Evolutionary conservation across 2,113 vertebrate genomes (phyloP).

Genomic region (Camelus bactrianus): DNA sequence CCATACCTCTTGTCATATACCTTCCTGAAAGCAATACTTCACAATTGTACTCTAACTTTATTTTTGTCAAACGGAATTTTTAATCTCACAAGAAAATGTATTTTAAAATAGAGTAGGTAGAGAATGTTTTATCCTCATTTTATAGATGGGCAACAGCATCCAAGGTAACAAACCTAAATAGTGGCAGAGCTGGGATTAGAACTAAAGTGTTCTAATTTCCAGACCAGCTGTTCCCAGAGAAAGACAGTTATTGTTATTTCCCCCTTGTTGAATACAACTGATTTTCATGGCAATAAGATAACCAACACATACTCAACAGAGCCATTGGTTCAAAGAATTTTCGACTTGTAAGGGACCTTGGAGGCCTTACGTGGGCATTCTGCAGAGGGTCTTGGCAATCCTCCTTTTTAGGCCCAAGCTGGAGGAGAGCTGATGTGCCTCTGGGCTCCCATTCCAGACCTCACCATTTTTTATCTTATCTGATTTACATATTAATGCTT

Average conservation of each 20-base stretch:
- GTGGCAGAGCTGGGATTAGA: conserved; percentile 51
- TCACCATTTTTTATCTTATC: neutral
- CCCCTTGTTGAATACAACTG: conserved; percentile 49
- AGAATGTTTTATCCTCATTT: conserved; percentile 53
- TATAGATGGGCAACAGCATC: neutral
- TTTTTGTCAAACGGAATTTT: conserved; percentile 59
- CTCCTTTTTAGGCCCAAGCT: neutral
- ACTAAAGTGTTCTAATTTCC: conserved; percentile 45
- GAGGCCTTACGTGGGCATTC: neutral
- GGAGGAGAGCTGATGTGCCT: neutral
- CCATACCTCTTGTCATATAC: neutral
- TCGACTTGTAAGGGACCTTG: neutral
- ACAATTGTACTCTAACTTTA: neutral
- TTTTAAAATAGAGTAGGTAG: conserved; percentile 62
- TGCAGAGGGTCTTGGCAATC: neutral
- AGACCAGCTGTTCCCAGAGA: conserved; percentile 68
- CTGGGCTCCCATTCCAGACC: neutral
- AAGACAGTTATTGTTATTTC: conserved; percentile 58
- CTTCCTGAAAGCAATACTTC: conserved; percentile 39
- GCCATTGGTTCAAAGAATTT: conserved; percentile 37
- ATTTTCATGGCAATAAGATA: conserved; percentile 54
- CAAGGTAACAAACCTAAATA: conserved; percentile 65
- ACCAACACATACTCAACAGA: conserved; percentile 30
- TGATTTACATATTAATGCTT: conserved; percentile 74
- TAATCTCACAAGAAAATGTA: conserved; percentile 41